These are phyloP conservation scores for Prenolepis imparis DNA, from an alignment of 2,888 invertebrate genomes.

Conservation along the genomic window DNA sequence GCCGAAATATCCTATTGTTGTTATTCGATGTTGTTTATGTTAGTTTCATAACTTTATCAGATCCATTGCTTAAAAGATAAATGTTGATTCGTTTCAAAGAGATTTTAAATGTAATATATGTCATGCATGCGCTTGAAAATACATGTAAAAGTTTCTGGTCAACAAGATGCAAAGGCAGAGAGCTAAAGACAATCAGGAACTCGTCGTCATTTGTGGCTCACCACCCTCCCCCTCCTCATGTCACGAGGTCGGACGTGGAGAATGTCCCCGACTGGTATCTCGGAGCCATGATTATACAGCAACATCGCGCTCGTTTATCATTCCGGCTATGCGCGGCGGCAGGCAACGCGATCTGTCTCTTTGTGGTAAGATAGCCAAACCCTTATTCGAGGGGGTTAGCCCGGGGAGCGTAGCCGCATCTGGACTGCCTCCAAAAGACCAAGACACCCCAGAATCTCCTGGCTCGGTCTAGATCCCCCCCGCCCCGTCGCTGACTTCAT, in stretches of 20 bases:
- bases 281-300: conserved; percentile 82
- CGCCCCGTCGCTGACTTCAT: conserved; percentile 79
- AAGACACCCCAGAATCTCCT: conserved; percentile 80
- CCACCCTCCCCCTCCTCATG: conserved; percentile 43
- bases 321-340: conserved; percentile 78
- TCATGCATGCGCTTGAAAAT: background rate
- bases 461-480: conserved; percentile 70
- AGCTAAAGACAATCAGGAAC: conserved; percentile 29
- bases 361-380: conserved; percentile 83
- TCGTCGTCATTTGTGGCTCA: conserved; percentile 52
- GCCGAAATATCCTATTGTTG: background rate
- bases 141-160: conserved; percentile 26
- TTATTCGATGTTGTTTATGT: too few species aligned
- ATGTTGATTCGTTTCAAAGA: background rate
- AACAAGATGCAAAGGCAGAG: conserved; percentile 23
- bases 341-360: conserved; percentile 82
- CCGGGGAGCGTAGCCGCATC: conserved; percentile 77
- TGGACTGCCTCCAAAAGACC: conserved; percentile 84
- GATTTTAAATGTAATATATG: background rate
- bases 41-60: background rate
- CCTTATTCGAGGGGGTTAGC: conserved; percentile 77
- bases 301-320: conserved; percentile 84
- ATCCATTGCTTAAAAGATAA: background rate
- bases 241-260: conserved; percentile 57
- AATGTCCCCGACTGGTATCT: conserved; percentile 73